Base-by-base conservation (phyloP, 2,888 invertebrate genomes). In the Carabus problematicus region DNA sequence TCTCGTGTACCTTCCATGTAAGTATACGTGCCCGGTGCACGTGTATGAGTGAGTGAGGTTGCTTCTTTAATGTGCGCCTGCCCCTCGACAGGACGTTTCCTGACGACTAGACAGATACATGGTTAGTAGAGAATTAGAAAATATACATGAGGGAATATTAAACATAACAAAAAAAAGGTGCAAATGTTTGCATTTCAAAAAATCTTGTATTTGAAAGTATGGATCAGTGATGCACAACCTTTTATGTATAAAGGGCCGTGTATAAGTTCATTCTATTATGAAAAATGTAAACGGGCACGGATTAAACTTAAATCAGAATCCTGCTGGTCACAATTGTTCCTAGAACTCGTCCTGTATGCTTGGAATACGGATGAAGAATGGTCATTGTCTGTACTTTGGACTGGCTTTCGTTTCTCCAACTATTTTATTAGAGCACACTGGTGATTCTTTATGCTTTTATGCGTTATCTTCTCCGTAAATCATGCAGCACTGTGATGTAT, bases 291-390 rank as follows among this genome's bases (percentile, higher is more conserved):
- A 40, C n/a, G 29, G n/a, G n/a, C n/a, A n/a, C n/a, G n/a, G n/a
- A n/a, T n/a, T n/a, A n/a, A n/a, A n/a, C n/a, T n/a, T n/a, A n/a
- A 19, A 54, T 9, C 6, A 54, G 18, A 29, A 56, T 56, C 3
- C 7, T 56, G 9, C 8, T 19, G 3, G 52, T 14, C 7, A 19
- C 9, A 18, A 9, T 0, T 14, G n/a, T 12, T 52, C 16, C 3
- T 52, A 29, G 14, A 52, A 52, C 9, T 16, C n/a, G 14, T 45
- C 14, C 45, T 45, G 40, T 41, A 41, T 39, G 56, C 56, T 4
- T 40, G 56, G 8, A 12, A 18, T 54, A 55, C 19, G 45, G 29
- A 61, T 47, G 61, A 61, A 45, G 47, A 61, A 61, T 49, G 49
- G 49, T 49, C 40, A n/a, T 49, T n/a, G 61, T 39, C 45, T 47